Evolutionary conservation across 2,797 vertebrate genomes (phyloP).

Genomic region (Delichon dasypus): DNA sequence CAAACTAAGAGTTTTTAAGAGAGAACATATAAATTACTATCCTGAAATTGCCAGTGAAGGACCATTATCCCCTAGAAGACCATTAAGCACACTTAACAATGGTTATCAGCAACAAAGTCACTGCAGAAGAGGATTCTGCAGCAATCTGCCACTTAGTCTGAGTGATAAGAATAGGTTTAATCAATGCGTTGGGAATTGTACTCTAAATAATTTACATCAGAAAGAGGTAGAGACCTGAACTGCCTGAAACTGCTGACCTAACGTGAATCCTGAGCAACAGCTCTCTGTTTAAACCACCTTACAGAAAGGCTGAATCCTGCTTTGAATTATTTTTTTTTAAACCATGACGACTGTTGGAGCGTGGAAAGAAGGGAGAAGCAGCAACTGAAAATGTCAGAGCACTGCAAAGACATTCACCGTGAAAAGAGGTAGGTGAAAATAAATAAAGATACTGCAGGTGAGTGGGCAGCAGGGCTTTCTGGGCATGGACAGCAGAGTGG

Average conservation of each 20-base stretch:
- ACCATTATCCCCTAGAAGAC: background rate
- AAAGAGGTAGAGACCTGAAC: slow-evolving; percentile 14
- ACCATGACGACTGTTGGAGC: background rate
- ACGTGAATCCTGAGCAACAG: background rate
- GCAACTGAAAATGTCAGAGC: background rate
- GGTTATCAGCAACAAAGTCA: background rate
- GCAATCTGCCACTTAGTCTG: background rate
- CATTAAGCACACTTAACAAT: background rate
- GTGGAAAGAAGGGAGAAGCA: background rate
- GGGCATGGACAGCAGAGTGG: background rate
- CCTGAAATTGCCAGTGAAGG: background rate
- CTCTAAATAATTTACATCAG: background rate
- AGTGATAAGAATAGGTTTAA: background rate
- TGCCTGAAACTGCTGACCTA: background rate
- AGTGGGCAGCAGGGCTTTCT: background rate
- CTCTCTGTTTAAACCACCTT: background rate
- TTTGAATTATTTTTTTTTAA: background rate
- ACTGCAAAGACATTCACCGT: background rate
- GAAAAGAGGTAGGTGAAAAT: slow-evolving; percentile 35
- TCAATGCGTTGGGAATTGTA: background rate
- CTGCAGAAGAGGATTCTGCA: background rate
- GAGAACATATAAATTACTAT: slow-evolving; percentile 24
- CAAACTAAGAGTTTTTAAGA: background rate
- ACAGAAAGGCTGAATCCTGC: background rate
- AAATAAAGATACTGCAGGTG: background rate